Base-by-base conservation (phyloP, 2,888 invertebrate species). In the Scaptomyza caliginosa region DNA sequence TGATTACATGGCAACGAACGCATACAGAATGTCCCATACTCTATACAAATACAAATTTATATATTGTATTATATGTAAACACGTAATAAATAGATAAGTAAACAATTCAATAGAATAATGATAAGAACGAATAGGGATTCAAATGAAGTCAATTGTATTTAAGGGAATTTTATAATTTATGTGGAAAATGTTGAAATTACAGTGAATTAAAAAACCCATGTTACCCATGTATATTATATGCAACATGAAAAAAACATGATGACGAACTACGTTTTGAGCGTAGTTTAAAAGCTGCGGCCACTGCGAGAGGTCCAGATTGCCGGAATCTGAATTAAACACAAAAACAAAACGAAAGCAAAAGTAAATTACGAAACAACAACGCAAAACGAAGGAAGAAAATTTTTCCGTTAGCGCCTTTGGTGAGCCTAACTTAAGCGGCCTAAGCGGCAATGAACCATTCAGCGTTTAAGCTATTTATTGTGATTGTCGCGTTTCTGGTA, bases 251-350 rank as follows among this genome's bases (percentile, higher is more conserved):
- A 40, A 23, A 48, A 24, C n/a, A 2, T 28, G 46, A 28, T 24
- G 26, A 49, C 55, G 23, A 26, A 40, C 16, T 3, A 1, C 34
- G 26, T 4, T 17, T 42, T n/a, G 11, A 48, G 34, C 40, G 39
- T 46, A 56, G 56, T 56, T 34, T 4, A 10, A 16, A 21, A 32
- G 30, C 45, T 24, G 28, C 26, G 1, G 26, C 3, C 32, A 34
- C 0, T 34, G 11, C 1, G 36, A 19, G 10, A 42, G 13, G 57
- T 51, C n/a, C 13, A 13, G 17, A 28, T n/a, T 48, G 11, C 34
- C 8, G 30, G 13, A 13, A 13, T 24, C 6, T 1, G 24, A 32
- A 10, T 6, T 4, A 48, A 10, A 23, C 11, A 23, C 4, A 13
- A 10, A 23, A 4, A 32, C 6, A 48, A n/a, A 24, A 32, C 7